A percentile compares a stretch with the other conserved stretches of the same genome.
Conservation (phyloP, 2,888 invertebrate species). For the Chalcosyrphus nemorum region DNA sequence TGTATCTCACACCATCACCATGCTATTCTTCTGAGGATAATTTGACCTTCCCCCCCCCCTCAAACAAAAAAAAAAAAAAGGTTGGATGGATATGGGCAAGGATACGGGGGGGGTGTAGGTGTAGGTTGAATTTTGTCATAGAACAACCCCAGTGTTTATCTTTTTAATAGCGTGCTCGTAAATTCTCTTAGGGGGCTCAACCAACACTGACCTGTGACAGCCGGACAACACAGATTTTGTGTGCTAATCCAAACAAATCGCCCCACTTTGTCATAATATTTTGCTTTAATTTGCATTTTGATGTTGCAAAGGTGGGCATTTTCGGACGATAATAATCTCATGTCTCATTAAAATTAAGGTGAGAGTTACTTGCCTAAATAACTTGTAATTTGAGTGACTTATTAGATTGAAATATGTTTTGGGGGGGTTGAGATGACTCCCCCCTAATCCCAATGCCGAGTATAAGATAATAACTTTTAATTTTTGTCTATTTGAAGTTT, state of each 20-base stretch:
- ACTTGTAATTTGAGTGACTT: slow-evolving; percentile 46
- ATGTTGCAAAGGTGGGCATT: slow-evolving; percentile 47
- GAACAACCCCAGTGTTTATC: slow-evolving; percentile 52
- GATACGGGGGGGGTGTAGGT: slow-evolving; percentile 14
- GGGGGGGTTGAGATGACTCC: background rate
- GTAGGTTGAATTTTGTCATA: slow-evolving; percentile 51
- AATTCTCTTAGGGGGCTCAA: slow-evolving; percentile 54
- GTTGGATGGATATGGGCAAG: background rate
- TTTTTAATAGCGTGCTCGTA: slow-evolving; percentile 66
- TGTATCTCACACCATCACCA: slow-evolving; percentile 34
- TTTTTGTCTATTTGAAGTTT: background rate
- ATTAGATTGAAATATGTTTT: slow-evolving; percentile 42
- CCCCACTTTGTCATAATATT: slow-evolving; percentile 67
- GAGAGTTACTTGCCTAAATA: slow-evolving; percentile 43
- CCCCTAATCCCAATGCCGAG: too few species aligned
- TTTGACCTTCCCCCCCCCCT: too few species aligned
- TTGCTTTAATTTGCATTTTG: slow-evolving; percentile 69
- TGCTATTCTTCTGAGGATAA: slow-evolving; percentile 31
- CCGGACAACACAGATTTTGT: slow-evolving; percentile 64
- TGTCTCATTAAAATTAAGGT: slow-evolving; percentile 66
- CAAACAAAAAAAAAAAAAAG: too few species aligned
- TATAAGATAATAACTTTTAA: too few species aligned
- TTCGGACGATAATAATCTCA: slow-evolving; percentile 48
- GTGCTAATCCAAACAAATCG: slow-evolving; percentile 67
- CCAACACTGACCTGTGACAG: slow-evolving; percentile 55